These are phyloP conservation scores for Ceratosolen solmsi DNA, from an alignment of 1,140 invertebrate species.

Conservation along the genomic window DNA sequence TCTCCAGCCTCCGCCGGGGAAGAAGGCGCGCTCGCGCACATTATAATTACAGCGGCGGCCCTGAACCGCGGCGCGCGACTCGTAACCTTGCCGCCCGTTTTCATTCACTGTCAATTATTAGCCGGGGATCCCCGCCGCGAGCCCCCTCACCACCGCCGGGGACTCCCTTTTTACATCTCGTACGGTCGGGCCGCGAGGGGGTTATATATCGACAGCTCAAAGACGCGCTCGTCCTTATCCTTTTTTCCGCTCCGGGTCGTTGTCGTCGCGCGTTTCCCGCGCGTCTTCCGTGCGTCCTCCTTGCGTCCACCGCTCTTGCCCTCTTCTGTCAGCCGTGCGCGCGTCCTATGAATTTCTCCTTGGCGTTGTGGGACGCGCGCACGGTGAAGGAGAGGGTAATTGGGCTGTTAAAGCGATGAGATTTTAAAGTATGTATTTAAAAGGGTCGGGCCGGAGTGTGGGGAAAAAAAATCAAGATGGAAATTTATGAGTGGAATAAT, in stretches of 20 bases:
- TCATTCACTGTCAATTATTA: slow-evolving; percentile 61
- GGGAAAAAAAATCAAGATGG: not conserved
- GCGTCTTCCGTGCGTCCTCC: not conserved
- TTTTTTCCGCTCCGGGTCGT: not conserved
- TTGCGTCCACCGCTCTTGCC: not conserved
- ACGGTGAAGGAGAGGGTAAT: slow-evolving; percentile 35
- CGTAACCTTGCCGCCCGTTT: slow-evolving; percentile 56
- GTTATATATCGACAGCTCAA: slow-evolving; percentile 28
- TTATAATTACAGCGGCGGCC: slow-evolving; percentile 59
- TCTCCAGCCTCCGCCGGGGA: slow-evolving; percentile 14
- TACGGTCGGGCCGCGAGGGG: not conserved
- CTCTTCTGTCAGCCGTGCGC: not conserved
- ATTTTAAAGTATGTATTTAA: slow-evolving; percentile 47
- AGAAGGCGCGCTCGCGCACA: slow-evolving; percentile 50
- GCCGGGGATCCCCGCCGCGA: slow-evolving; percentile 51
- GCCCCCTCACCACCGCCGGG: not conserved
- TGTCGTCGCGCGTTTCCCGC: not conserved
- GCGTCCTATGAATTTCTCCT: slow-evolving; percentile 29
- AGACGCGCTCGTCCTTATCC: not conserved
- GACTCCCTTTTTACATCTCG: too few relatives aligned
- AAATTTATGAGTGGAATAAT: slow-evolving; percentile 41
- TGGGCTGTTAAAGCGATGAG: slow-evolving; percentile 48
- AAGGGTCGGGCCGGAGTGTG: not conserved
- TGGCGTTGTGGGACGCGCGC: not conserved
- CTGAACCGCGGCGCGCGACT: slow-evolving; percentile 49